Conservation (phyloP, 2,113 vertebrate species). For the Sander lucioperca region DNA sequence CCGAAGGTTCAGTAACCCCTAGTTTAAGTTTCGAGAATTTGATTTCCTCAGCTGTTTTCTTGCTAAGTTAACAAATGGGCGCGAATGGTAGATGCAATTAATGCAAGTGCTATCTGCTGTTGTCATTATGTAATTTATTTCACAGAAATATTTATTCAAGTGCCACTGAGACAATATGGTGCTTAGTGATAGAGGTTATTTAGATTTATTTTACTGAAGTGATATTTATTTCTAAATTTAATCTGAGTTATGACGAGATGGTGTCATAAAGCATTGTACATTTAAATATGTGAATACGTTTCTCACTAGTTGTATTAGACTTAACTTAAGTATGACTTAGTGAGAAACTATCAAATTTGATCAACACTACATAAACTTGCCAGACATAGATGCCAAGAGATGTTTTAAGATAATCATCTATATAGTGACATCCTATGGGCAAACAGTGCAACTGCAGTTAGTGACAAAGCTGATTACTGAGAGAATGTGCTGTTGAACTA, state of each 20-base stretch:
- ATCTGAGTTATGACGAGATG: neutral
- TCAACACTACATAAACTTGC: neutral
- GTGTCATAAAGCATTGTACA: neutral
- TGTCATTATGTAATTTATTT: slow-evolving; percentile 5
- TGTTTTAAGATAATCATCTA: slow-evolving; percentile 48
- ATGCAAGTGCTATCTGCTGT: neutral
- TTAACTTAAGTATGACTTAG: neutral
- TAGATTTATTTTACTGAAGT: neutral
- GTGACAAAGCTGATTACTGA: neutral
- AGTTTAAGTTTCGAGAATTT: neutral
- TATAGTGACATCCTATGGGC: slow-evolving; percentile 75
- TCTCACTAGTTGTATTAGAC: neutral
- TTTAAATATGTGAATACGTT: neutral
- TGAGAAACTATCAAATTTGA: neutral
- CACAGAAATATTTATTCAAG: neutral
- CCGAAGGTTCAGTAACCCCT: neutral
- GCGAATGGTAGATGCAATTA: neutral
- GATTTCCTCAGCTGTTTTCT: neutral
- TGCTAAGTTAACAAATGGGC: neutral
- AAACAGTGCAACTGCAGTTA: slow-evolving; percentile 69
- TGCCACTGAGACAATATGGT: neutral
- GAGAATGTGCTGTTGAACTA: neutral
- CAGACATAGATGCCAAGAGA: neutral
- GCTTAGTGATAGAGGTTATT: neutral
- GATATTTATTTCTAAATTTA: neutral